phyloP scores from a whole-genome alignment of 1,140 invertebrate genomes.

The Coboldia fuscipes region DNA sequence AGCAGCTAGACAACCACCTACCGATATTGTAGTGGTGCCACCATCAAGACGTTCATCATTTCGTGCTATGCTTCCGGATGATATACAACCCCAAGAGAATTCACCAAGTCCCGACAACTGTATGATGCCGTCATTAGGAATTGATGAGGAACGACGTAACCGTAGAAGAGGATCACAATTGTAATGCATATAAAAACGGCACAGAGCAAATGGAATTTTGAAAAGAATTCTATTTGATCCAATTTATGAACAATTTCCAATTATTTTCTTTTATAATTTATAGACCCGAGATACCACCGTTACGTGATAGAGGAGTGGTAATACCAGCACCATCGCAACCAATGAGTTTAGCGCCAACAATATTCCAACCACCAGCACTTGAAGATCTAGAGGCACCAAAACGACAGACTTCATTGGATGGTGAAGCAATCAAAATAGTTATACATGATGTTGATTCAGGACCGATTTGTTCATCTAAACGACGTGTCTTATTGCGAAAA shows the following conservation, averaged over 20 bases:
- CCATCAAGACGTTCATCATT: constrained; percentile 42
- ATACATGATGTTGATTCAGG: constrained; percentile 75
- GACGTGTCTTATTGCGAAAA: constrained; percentile 46
- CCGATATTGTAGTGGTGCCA: constrained; percentile 15
- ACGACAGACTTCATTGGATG: constrained; percentile 65
- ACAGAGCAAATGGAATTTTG: too few species aligned
- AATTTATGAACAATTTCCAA: neutral
- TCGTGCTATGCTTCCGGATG: constrained; percentile 29
- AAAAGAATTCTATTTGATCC: neutral
- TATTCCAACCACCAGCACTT: constrained; percentile 26
- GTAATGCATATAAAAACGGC: too few species aligned
- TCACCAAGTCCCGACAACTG: constrained; percentile 23
- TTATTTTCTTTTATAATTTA: constrained; percentile 6
- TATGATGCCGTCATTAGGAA: constrained; percentile 31
- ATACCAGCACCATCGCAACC: constrained; percentile 20
- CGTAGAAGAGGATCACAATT: constrained; percentile 52
- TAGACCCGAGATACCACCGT: constrained; percentile 50
- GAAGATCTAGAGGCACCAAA: constrained; percentile 35
- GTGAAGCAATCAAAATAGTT: constrained; percentile 78
- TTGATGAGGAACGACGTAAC: constrained; percentile 49
- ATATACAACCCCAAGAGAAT: constrained; percentile 27
- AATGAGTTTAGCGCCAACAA: constrained; percentile 25
- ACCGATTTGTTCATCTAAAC: constrained; percentile 38
- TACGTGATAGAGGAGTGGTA: constrained; percentile 31
- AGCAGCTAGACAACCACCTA: constrained; percentile 13